A percentile compares a stretch with the other conserved stretches of the same genome.
Conservation (phyloP, 2,888 invertebrate species). For the Nysson spinosus region DNA sequence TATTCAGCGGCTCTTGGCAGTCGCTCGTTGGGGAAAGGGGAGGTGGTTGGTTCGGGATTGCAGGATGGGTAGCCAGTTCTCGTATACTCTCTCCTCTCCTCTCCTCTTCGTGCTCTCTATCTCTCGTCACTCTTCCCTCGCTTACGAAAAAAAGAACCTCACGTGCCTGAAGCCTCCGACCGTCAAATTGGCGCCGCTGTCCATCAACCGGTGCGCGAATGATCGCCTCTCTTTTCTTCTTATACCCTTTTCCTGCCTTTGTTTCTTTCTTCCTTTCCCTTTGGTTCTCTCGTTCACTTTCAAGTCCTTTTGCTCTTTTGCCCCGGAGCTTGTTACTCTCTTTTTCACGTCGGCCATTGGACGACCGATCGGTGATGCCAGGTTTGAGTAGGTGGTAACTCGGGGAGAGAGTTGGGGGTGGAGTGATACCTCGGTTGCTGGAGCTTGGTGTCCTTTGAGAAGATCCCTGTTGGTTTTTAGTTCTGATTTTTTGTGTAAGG, state of each 20-base stretch:
- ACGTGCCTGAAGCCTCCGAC: conserved; percentile 73
- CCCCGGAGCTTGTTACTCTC: conserved; percentile 15
- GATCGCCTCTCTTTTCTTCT: conserved; percentile 41
- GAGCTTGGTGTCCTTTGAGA: conserved; percentile 8
- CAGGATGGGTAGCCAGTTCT: conserved; percentile 22
- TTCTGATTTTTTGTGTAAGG: too few relatives aligned
- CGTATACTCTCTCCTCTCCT: not conserved
- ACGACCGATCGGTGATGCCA: conserved; percentile 44
- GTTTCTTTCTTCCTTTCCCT: conserved; percentile 3
- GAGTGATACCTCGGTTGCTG: not conserved
- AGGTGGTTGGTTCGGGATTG: conserved; percentile 34
- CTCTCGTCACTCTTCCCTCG: conserved; percentile 2
- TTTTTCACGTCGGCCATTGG: conserved; percentile 48
- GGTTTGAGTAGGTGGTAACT: conserved; percentile 37
- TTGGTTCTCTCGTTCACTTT: conserved; percentile 16
- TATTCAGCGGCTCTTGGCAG: conserved; percentile 74
- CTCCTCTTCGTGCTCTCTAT: too few relatives aligned
- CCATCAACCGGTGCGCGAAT: conserved; percentile 73
- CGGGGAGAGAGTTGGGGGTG: conserved; percentile 11
- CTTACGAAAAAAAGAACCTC: conserved; percentile 61
- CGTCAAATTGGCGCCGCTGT: conserved; percentile 78
- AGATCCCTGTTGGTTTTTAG: not conserved
- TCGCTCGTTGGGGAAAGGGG: conserved; percentile 52
- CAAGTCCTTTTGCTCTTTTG: conserved; percentile 14
- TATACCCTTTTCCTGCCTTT: conserved; percentile 12